Percentiles rank a stretch among this genome's conserved stretches.
phyloP scores from a whole-genome alignment of 1,140 invertebrate species.

The Helicoverpa armigera region DNA sequence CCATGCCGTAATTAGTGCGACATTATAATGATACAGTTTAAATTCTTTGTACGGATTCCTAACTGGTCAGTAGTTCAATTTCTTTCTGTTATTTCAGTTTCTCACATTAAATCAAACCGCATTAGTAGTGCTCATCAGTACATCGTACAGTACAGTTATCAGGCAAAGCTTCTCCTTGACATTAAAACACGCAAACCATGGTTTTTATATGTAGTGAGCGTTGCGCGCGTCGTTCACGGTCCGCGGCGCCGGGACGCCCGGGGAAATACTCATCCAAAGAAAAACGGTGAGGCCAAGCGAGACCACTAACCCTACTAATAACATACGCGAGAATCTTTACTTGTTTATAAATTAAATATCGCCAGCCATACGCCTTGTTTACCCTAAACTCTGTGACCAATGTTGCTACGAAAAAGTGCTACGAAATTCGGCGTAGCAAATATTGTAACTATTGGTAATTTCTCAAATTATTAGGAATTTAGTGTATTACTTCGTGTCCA shows the following conservation, averaged over 20 bases:
- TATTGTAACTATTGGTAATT: neutral
- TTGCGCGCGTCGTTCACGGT: conserved; percentile 3
- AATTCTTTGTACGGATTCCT: no score
- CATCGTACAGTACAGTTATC: neutral
- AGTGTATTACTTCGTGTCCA: no score
- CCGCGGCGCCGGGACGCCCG: neutral
- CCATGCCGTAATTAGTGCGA: no score
- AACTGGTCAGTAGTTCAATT: no score
- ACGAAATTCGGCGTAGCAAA: neutral
- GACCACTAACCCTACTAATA: conserved; percentile 5
- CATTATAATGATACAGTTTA: no score
- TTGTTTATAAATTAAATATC: neutral
- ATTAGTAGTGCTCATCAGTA: neutral
- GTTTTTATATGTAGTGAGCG: neutral
- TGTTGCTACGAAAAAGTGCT: conserved; percentile 6
- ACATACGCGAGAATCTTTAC: neutral
- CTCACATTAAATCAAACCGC: no score
- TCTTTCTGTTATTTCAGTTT: no score
- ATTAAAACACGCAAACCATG: conserved; percentile 5
- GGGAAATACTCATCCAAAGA: neutral
- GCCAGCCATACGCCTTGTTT: neutral
- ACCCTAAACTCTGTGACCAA: neutral
- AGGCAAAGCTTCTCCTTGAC: conserved; percentile 8
- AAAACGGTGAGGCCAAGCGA: neutral
- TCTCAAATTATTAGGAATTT: neutral